Base-by-base conservation (phyloP, 2,888 invertebrate species). In the Ophion ellenae region DNA sequence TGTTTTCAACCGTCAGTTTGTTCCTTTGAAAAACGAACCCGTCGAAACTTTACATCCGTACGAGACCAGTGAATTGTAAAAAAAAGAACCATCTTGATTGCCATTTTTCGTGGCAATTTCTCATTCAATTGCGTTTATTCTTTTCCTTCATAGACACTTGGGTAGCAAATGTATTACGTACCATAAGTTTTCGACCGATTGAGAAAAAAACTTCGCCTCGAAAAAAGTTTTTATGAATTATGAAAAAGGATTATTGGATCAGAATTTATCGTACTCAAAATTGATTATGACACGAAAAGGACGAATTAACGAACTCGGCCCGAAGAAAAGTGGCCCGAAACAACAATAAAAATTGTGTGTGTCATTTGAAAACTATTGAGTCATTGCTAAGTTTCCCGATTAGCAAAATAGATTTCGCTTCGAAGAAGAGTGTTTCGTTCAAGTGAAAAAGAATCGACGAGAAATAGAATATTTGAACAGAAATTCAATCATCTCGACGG, bases 181-280 rank as follows among this genome's bases (percentile, higher is more conserved):
- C 28, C 14, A 40, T n/a, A 10, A 67, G 24, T 70, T 47, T 47
- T 70, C 69, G 7, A 47, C 24, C 47, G 2, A 47, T 7, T 47
- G 7, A 40, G 24, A 11, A 70, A 28, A 47, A n/a, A 47, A 47
- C 17, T 24, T 20, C 14, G 45, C 24, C 45, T 47, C 24, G 7
- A 70, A 45, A 24, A 14, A 45, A 24, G 24, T 24, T 24, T 24
- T 45, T 14, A 45, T 47, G 69, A 1, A 47, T 11, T 11, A 47
- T 47, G 47, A 11, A 70, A 70, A 70, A 70, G 20, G 24, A 70
- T 47, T 45, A 70, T 45, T 70, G 47, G 45, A 47, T 47, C 24
- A 47, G 14, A 40, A 69, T 24, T 45, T 69, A n/a, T 4, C 4
- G 20, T 69, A 45, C n/a, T 14, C 20, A 20, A 20, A 10, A 45